phyloP scores from a whole-genome alignment of 2,113 vertebrate genomes.

The Perca flavescens region DNA sequence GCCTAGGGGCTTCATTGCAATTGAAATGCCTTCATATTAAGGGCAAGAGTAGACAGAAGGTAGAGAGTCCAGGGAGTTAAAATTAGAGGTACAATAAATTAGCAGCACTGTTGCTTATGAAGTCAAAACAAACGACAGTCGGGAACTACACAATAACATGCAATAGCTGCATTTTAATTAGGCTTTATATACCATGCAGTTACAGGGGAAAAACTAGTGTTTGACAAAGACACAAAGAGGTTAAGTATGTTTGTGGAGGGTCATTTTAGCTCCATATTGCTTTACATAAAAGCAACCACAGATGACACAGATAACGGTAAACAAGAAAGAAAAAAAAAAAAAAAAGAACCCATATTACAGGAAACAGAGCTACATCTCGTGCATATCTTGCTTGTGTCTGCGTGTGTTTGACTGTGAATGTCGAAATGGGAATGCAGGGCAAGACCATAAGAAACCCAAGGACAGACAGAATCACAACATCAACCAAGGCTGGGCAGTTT shows the following conservation, averaged over 20 bases:
- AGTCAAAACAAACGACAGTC: slow-evolving; percentile 73
- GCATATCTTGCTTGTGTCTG: slow-evolving; percentile 5
- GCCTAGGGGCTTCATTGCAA: slow-evolving; percentile 80
- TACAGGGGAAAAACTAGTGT: background rate
- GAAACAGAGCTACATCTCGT: slow-evolving; percentile 35
- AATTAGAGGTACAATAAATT: slow-evolving; percentile 77
- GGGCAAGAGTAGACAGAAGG: slow-evolving; percentile 77
- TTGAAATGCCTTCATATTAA: slow-evolving; percentile 84
- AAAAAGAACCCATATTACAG: slow-evolving; percentile 35
- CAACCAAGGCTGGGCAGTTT: slow-evolving; percentile 66
- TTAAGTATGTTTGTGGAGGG: slow-evolving; percentile 21
- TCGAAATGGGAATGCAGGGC: slow-evolving; percentile 46
- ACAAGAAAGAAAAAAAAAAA: background rate
- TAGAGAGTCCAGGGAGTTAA: slow-evolving; percentile 75
- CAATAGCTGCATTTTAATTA: slow-evolving; percentile 38
- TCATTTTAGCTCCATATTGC: slow-evolving; percentile 15
- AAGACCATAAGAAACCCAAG: slow-evolving; percentile 56
- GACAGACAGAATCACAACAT: slow-evolving; percentile 68
- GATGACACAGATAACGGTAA: slow-evolving; percentile 11
- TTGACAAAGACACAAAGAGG: slow-evolving; percentile 14
- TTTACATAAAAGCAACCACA: slow-evolving; percentile 14
- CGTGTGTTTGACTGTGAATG: slow-evolving; percentile 31
- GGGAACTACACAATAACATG: slow-evolving; percentile 48
- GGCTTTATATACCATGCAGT: slow-evolving; percentile 3
- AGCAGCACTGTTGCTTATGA: slow-evolving; percentile 66